A percentile compares a stretch with the other conserved stretches of the same genome.
These are phyloP conservation scores for Tauraco erythrolophus DNA, from an alignment of 2,113 vertebrate species.

Conservation along the genomic window DNA sequence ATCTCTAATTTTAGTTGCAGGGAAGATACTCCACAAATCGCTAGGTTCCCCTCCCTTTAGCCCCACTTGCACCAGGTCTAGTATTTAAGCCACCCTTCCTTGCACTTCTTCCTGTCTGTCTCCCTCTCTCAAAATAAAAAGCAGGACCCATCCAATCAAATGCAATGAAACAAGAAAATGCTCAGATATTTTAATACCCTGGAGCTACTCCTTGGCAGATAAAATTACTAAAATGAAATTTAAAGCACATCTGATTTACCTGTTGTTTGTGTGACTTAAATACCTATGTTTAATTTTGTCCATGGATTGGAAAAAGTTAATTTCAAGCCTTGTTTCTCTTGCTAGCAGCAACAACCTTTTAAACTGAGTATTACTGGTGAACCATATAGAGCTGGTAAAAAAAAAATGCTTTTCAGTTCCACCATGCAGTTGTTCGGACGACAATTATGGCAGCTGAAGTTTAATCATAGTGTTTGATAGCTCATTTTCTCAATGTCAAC, in stretches of 20 bases:
- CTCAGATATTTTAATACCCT: constrained; percentile 35
- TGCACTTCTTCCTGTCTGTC: background rate
- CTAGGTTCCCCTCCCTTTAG: background rate
- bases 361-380: constrained; percentile 77
- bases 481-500: constrained; percentile 95
- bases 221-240: constrained; percentile 50
- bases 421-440: constrained; percentile 80
- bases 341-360: constrained; percentile 79
- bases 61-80: background rate
- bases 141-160: constrained; percentile 6
- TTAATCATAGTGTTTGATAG: constrained; percentile 89
- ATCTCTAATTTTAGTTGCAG: background rate
- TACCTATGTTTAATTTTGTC: constrained; percentile 76
- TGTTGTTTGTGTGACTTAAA: constrained; percentile 76
- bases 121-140: constrained; percentile 4
- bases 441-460: constrained; percentile 87
- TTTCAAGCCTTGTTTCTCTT: constrained; percentile 82
- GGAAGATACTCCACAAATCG: background rate
- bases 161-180: constrained; percentile 37
- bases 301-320: constrained; percentile 79
- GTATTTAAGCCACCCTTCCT: background rate
- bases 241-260: constrained; percentile 72
- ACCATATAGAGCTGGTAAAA: constrained; percentile 73
- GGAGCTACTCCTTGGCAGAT: constrained; percentile 20
- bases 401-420: constrained; percentile 78